Percentiles rank a stretch among this genome's conserved stretches.
These are phyloP conservation scores for Tragelaphus eurycerus DNA, from an alignment of 2,797 vertebrate genomes.

Conservation along the genomic window DNA sequence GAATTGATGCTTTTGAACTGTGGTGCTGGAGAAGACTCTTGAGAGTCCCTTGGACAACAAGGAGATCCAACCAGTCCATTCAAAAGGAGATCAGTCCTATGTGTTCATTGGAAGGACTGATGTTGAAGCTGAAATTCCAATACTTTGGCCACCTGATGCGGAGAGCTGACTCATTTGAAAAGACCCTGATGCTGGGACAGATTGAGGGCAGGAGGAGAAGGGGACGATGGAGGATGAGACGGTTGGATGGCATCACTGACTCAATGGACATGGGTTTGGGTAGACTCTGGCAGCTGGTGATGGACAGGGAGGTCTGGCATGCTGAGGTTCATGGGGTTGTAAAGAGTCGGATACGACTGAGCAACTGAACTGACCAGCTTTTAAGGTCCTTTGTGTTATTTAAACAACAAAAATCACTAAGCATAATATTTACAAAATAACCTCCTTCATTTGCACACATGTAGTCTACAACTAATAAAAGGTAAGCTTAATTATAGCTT, in stretches of 20 bases:
- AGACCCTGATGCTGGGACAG: neutral
- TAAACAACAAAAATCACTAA: neutral
- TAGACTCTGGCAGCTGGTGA: neutral
- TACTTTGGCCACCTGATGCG: neutral
- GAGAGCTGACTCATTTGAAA: neutral
- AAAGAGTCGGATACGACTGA: neutral
- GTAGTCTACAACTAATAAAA: constrained; percentile 1
- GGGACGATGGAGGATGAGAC: neutral
- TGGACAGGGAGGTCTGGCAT: neutral
- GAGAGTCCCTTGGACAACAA: neutral
- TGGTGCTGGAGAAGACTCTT: neutral
- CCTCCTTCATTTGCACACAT: neutral
- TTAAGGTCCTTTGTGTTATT: neutral
- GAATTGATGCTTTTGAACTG: neutral
- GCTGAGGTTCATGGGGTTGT: neutral
- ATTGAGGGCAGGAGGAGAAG: neutral
- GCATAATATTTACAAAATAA: neutral
- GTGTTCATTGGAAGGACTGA: neutral
- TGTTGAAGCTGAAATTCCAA: neutral
- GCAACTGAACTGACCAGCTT: neutral
- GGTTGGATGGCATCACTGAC: neutral
- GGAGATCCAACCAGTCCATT: neutral
- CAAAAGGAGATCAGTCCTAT: neutral
- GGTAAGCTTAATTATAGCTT: neutral
- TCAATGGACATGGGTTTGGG: neutral